Evolutionary conservation across 2,888 invertebrate genomes (phyloP), one percentile per base, ranked within the genome.

Genomic region (Cataglyphis albicans): DNA sequence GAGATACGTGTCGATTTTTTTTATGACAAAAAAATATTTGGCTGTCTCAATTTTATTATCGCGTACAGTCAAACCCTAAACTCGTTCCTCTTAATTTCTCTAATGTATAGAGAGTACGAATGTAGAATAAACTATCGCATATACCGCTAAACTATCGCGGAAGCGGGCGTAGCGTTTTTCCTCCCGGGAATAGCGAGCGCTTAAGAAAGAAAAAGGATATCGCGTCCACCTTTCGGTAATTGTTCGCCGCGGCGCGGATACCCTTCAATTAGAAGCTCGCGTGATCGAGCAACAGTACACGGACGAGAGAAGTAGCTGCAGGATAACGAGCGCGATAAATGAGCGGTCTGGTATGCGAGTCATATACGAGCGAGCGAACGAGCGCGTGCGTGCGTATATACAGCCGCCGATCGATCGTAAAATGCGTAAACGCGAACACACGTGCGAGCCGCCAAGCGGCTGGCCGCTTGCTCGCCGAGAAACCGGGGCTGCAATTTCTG

Each of bases 401-500:
- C 68, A 85, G 67, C 59, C 78, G 82, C 68, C 84, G 57, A 61
- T 78, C 87, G 85, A 86, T 81, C 83, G 76, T 52, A 7, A 52
- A 41, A 57, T 72, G 80, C 82, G 65, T 70, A 84, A 83, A 82
- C 76, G 68, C 86, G 87, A 52, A 68, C 83, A 88, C 85, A 88
- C 87, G 68, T 65, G 48, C 48, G 80, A 75, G 82, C 21, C 21
- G 21, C 21, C 21, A 21, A 21, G 25, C 84, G 74, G 80, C 80
- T 83, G 85, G 85, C 84, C 85, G 84, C 84, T 84, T 83, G 63
- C 75, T 81, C 52, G 73, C 6, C 85, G 48, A 52, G 86, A 84
- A 90, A 89, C 85, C 88, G 87, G 84, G 88, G 88, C 89, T 92
- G 91, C 90, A 90, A 91, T 92, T 92, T 90, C 91, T 91, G 92